Evolutionary conservation across 1,140 invertebrate genomes (phyloP).

Genomic region (Platorchestia sp.): DNA sequence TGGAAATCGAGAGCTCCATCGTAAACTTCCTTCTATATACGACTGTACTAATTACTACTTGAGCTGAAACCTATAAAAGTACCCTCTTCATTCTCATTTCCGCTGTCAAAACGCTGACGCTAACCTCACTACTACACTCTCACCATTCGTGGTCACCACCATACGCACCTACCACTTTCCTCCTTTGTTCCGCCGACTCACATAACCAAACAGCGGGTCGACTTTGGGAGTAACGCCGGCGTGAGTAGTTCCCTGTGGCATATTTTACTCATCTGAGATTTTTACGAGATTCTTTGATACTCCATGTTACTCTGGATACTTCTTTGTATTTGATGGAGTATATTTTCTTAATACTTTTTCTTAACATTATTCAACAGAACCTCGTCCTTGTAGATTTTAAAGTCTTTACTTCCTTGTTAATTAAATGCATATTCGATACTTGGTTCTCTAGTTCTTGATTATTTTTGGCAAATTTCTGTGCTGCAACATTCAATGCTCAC

Average conservation of each 20-base stretch:
- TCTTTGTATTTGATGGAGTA: constrained; percentile 18
- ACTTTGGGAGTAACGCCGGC: constrained; percentile 41
- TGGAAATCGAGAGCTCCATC: not conserved
- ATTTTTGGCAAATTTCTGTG: not conserved
- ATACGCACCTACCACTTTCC: not conserved
- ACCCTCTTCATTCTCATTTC: not conserved
- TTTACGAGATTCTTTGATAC: not conserved
- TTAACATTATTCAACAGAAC: not conserved
- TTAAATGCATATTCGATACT: not conserved
- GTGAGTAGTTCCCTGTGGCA: constrained; percentile 38
- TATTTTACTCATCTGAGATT: constrained; percentile 32
- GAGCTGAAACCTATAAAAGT: not conserved
- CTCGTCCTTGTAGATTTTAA: constrained; percentile 29
- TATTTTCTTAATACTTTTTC: not conserved
- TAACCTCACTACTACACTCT: not conserved
- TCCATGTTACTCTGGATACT: not conserved
- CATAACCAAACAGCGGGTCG: constrained; percentile 1
- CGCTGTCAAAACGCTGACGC: not conserved
- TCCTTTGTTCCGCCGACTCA: not conserved
- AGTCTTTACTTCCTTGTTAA: not conserved
- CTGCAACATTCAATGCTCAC: not conserved
- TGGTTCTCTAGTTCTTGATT: not conserved
- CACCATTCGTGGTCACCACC: not conserved
- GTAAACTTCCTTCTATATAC: not conserved
- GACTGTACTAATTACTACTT: not conserved